Base-by-base conservation (phyloP, 2,888 invertebrate species). In the Molorchus minor region DNA sequence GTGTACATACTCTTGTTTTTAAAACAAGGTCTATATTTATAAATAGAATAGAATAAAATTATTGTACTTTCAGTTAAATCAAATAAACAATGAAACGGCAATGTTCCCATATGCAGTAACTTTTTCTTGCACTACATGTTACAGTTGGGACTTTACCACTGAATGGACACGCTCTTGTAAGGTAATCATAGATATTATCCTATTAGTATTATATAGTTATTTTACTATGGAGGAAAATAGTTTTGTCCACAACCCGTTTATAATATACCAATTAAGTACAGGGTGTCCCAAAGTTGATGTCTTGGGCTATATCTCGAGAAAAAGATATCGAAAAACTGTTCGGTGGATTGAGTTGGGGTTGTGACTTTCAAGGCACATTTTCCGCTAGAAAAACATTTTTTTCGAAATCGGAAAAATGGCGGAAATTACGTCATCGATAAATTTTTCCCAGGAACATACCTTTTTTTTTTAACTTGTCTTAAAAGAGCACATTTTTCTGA, bases 151-250 rank as follows among this genome's bases (percentile, higher is more conserved):
- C 25, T 49, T 49, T 19, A 15, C 4, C 8, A 15, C 36, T 2
- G 15, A 8, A 21, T 49, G 49, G 49, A 10, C 1, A 15, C 20
- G 38, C n/a, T 15, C 21, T 7, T 49, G 49, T 15, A 49, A 49
- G 49, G 49, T 49, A 49, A 19, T 15, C 3, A 3, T n/a, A 38
- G 15, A 5, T 25, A 5, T 25, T 25, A 25, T 25, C 8, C 8
- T 25, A 25, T 5, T 5, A 25, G 8, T 25, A 5, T 25, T 25
- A 25, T 5, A 25, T 25, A 25, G 3, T 38, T 15, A 25, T 25
- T 3, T 25, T 25, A 5, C 8, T 25, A 25, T n/a, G 8, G 4
- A 5, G 3, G 25, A 25, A 25, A 25, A 25, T 25, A 25, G 8
- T 25, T 25, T 5, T 25, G 3, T 25, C 8, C 3, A 25, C 3